Evolutionary conservation across 2,888 invertebrate genomes (phyloP).

Genomic region (Ectemnius cavifrons): DNA sequence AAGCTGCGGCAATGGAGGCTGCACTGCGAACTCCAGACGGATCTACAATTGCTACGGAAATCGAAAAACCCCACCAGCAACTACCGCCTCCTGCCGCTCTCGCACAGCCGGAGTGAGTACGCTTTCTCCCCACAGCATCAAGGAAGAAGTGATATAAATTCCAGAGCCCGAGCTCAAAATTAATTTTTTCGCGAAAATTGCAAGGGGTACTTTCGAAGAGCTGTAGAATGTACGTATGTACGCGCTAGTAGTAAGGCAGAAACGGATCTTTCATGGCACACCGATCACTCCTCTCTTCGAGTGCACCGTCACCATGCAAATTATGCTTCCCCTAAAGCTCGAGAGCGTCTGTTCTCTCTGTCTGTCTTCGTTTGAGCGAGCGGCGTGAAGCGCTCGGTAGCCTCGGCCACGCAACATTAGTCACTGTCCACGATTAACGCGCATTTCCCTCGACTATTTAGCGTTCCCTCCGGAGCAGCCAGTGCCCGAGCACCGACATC

Average conservation of each 20-base stretch:
- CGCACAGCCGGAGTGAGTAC: constrained; percentile 62
- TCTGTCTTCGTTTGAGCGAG: constrained; percentile 42
- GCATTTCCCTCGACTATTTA: constrained; percentile 54
- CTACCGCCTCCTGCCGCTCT: constrained; percentile 32
- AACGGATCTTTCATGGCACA: constrained; percentile 22
- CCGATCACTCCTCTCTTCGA: constrained; percentile 49
- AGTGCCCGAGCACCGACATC: constrained; percentile 12
- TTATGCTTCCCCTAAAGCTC: constrained; percentile 48
- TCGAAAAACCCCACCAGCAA: constrained; percentile 56
- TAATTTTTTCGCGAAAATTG: too few species aligned
- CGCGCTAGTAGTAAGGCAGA: too few species aligned
- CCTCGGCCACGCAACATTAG: constrained; percentile 53
- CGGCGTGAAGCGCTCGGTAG: constrained; percentile 42
- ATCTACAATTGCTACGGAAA: constrained; percentile 65
- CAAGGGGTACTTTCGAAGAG: neutral
- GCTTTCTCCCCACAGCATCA: neutral
- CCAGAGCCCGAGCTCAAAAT: too few species aligned
- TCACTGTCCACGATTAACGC: constrained; percentile 63
- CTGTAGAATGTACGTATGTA: too few species aligned
- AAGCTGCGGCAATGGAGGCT: constrained; percentile 78
- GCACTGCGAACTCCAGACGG: constrained; percentile 64
- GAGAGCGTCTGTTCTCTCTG: constrained; percentile 43
- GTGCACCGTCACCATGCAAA: constrained; percentile 46
- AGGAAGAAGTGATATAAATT: too few species aligned
- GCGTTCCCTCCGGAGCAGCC: too few species aligned